A percentile compares a stretch with the other conserved stretches of the same genome.
Conservation (phyloP, 2,113 vertebrate genomes). For the Scolopax mira region DNA sequence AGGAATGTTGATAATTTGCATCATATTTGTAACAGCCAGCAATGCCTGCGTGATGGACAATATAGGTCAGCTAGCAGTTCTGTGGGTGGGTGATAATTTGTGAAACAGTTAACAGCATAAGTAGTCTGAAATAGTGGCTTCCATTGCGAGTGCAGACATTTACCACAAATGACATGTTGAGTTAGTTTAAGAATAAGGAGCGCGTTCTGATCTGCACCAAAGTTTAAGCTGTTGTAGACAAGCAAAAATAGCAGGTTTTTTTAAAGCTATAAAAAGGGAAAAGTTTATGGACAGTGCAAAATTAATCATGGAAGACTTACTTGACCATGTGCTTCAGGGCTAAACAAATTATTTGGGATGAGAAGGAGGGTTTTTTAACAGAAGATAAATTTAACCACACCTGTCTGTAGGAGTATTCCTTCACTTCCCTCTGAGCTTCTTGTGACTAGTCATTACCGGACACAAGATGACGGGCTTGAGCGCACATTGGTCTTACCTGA, state of each 20-base stretch:
- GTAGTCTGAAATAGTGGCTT: neutral
- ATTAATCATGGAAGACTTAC: neutral
- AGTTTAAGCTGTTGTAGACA: neutral
- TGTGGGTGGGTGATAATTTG: neutral
- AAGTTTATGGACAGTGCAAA: neutral
- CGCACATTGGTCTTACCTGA: neutral
- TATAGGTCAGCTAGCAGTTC: constrained; percentile 12
- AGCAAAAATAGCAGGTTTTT: neutral
- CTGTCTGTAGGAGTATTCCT: neutral
- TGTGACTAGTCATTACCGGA: neutral
- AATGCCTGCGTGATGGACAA: constrained; percentile 20
- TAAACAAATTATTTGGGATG: neutral
- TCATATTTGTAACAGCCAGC: constrained; percentile 13
- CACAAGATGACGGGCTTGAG: neutral
- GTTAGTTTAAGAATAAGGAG: neutral
- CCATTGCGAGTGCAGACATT: neutral
- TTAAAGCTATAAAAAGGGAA: neutral
- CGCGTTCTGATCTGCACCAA: neutral
- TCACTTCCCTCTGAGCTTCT: neutral
- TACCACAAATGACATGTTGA: neutral
- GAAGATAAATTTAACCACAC: neutral
- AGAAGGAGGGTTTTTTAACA: neutral
- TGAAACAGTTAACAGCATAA: neutral
- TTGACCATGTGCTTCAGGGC: neutral
- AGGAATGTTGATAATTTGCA: constrained; percentile 51